A percentile compares a stretch with the other conserved stretches of the same genome.
Evolutionary conservation across 2,797 vertebrate genomes (phyloP).

Genomic region (Bucorvus abyssinicus): DNA sequence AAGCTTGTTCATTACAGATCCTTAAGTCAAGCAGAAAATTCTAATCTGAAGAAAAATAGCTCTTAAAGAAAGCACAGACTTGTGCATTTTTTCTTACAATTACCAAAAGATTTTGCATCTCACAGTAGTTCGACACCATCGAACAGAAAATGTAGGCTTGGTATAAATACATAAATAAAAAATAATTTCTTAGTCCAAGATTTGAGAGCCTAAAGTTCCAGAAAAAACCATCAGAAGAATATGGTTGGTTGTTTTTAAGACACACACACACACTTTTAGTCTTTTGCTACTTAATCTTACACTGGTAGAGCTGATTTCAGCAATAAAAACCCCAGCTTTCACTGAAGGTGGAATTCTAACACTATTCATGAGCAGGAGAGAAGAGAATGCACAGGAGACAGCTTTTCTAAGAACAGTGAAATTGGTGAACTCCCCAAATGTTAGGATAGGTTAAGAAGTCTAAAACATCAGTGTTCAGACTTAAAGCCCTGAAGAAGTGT

Average conservation of each 20-base stretch:
- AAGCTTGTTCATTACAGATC: background rate
- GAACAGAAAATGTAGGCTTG: background rate
- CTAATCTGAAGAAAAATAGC: conserved; percentile 31
- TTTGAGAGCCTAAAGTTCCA: background rate
- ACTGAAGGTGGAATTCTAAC: background rate
- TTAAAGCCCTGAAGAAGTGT: background rate
- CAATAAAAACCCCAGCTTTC: background rate
- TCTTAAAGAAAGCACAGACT: conserved; percentile 22
- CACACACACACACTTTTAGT: background rate
- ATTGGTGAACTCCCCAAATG: background rate
- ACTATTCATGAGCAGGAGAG: background rate
- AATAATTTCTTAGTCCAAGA: background rate
- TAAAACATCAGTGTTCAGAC: background rate
- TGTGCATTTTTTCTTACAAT: background rate
- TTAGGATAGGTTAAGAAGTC: background rate
- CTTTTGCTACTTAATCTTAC: background rate
- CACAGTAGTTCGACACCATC: background rate
- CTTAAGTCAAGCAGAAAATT: conserved; percentile 45
- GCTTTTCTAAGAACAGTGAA: background rate
- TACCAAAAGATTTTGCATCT: background rate
- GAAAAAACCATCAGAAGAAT: background rate
- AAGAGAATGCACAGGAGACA: background rate
- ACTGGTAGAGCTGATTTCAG: background rate
- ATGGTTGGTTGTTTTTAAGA: accelerated
- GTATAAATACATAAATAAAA: conserved; percentile 6